Conservation (phyloP, 2,797 vertebrate species). For the Merluccius polli region DNA sequence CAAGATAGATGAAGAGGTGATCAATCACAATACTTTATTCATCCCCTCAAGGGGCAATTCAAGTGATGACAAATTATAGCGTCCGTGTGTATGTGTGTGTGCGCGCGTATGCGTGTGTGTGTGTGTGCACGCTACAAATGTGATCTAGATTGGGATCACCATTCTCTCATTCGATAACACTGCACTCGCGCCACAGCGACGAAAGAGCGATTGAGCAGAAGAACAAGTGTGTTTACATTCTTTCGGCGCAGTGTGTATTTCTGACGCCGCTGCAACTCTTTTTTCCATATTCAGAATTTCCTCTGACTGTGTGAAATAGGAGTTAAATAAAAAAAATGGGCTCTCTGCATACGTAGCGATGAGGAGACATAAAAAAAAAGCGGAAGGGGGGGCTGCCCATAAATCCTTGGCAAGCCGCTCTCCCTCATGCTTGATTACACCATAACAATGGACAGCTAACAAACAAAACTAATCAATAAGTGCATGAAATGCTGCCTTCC, state of each 20-base stretch:
- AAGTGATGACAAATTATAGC: not conserved
- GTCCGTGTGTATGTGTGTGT: not conserved
- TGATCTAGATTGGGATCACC: not conserved
- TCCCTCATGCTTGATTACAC: conserved; percentile 61
- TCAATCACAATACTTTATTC: not conserved
- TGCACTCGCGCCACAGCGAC: conserved; percentile 2
- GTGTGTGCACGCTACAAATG: not conserved
- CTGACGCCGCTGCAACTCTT: conserved; percentile 40
- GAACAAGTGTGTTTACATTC: conserved; percentile 43
- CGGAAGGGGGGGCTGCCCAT: conserved; percentile 28
- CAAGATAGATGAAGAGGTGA: conserved; percentile 49
- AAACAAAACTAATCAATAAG: conserved; percentile 68
- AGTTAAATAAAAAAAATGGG: not conserved
- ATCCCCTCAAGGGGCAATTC: not conserved
- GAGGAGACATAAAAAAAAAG: not conserved
- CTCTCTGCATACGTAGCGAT: not conserved
- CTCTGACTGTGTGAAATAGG: not conserved
- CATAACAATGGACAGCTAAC: conserved; percentile 65
- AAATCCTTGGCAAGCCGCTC: conserved; percentile 49
- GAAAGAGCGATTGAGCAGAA: conserved; percentile 36
- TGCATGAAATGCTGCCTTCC: conserved; percentile 59
- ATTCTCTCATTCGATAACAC: not conserved
- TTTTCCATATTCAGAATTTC: conserved; percentile 38
- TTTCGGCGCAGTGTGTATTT: conserved; percentile 28
- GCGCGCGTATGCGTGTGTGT: not conserved